Evolutionary conservation across 2,113 vertebrate species (phyloP).

Genomic region (Pantherophis guttatus): DNA sequence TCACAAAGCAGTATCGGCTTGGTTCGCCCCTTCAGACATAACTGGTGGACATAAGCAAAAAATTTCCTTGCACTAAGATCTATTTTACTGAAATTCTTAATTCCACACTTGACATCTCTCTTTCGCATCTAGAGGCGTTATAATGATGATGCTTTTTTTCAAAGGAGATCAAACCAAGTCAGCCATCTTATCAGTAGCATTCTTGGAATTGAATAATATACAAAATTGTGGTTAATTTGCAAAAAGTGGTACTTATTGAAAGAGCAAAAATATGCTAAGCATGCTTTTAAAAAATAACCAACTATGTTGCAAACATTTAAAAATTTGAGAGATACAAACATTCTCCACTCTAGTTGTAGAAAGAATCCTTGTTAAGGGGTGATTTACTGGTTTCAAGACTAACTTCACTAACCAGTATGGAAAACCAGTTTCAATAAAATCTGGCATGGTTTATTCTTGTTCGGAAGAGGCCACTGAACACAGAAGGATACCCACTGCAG

Average conservation of each 20-base stretch:
- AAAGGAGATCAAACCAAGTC: conserved; percentile 19
- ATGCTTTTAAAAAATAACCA: not conserved
- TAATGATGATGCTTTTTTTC: conserved; percentile 7
- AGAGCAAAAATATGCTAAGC: conserved; percentile 23
- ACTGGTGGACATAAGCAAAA: conserved; percentile 26
- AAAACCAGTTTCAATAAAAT: conserved; percentile 27
- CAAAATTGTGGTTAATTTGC: conserved; percentile 34
- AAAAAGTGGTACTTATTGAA: conserved; percentile 22
- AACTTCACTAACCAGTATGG: conserved; percentile 7
- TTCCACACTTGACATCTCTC: conserved; percentile 25
- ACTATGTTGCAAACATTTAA: not conserved
- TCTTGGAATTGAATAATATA: conserved; percentile 24
- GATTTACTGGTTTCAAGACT: not conserved
- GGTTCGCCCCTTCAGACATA: fast-evolving
- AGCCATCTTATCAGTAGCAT: conserved; percentile 10
- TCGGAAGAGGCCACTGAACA: conserved; percentile 10
- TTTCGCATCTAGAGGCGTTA: conserved; percentile 8
- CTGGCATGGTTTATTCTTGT: conserved; percentile 11
- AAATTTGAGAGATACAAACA: not conserved
- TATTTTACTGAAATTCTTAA: not conserved
- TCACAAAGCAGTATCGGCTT: not conserved
- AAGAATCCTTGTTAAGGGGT: not conserved
- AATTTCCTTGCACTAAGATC: not conserved
- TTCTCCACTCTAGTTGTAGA: not conserved
- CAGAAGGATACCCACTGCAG: not conserved